Base-by-base conservation (phyloP, 1,140 invertebrate genomes). In the Cryptotermes secundus region DNA sequence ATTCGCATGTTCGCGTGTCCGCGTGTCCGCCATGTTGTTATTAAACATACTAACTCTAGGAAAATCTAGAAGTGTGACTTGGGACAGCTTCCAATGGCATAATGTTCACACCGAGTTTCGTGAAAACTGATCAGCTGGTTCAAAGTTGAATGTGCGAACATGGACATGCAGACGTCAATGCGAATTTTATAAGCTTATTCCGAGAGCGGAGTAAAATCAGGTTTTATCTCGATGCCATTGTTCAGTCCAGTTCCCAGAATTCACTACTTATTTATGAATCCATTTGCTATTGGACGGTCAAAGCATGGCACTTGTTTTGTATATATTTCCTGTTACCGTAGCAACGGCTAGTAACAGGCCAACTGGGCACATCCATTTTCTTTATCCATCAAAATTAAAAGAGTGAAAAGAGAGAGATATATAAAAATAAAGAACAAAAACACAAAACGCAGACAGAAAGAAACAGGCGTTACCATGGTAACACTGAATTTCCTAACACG, bases 341-440 rank as follows among this genome's bases (percentile, higher is more conserved):
- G 53, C 24, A 72, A 72, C 59, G 12, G 59, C 19, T 72, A 31
- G 59, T 72, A 72, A 72, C 59, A 72, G n/a, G 59, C 59, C 26
- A 31, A 7, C 59, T 14, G 7, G 59, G n/a, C 59, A 31, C 59
- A n/a, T 72, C 59, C 59, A 72, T 72, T 72, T 72, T 72, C 59
- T 31, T 72, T 72, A 72, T 72, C 59, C 59, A 72, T 72, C 2
- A 72, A 72, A 72, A 72, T 72, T 72, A 72, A 72, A 72, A 72
- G 26, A n/a, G 14, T 31, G 59, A 16, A 72, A 72, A 72, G 59
- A 72, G 59, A 72, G n/a, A 72, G 59, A 72, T 9, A 72, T n/a
- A 72, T 31, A 72, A 31, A 72, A 72, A 72, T 9, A 12, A 31
- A 2, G 1, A 31, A 72, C 9, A 10, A 72, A n/a, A 72, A n/a